Evolutionary conservation across 2,888 invertebrate genomes (phyloP), one percentile per base, ranked within the genome.

Genomic region (Andrena minutula): DNA sequence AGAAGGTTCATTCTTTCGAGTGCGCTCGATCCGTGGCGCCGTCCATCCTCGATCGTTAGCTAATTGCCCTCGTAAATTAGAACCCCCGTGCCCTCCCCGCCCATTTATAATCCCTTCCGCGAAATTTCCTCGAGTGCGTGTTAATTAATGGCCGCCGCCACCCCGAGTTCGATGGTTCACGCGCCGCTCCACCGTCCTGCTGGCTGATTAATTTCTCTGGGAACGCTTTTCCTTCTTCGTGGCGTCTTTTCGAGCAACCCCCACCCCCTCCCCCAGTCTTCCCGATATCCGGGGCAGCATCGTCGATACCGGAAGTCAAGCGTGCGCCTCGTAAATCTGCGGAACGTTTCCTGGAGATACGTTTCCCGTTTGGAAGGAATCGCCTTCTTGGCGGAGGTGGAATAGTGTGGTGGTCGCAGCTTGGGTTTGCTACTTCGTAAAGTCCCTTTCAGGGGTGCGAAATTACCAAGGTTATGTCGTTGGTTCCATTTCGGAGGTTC

Each of bases 71-170:
- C 74, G 82, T 76, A 85, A 86, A 86, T 86, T 86, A 84, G 76
- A 86, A 16, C 60, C 77, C 79, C 65, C 56, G 64, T 70, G 58
- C 63, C 41, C 86, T 84, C 72, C 69, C 84, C 58, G 70, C 81
- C 81, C 86, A 79, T 79, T 83, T 79, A 75, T 85, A 85, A 87
- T 87, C 83, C 77, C 85, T 87, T 86, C 83, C 76, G 69, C 69
- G 82, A 87, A 87, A 85, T 87, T 85, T 87, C 66, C 81, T 75
- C 83, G 70, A 79, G 81, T 82, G 85, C 83, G 87, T 85, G 87
- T 75, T 87, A 87, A 87, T 87, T 86, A 87, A 87, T 87, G 72
- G 78, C 71, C 79, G 26, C 51, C 53, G 56, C 20, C 23, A 32
- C 58, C n/a, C 58, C 6, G 69, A 58, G 58, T 58, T 47, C 23